Base-by-base conservation (phyloP, 2,113 vertebrate genomes). In the Pipa parva region DNA sequence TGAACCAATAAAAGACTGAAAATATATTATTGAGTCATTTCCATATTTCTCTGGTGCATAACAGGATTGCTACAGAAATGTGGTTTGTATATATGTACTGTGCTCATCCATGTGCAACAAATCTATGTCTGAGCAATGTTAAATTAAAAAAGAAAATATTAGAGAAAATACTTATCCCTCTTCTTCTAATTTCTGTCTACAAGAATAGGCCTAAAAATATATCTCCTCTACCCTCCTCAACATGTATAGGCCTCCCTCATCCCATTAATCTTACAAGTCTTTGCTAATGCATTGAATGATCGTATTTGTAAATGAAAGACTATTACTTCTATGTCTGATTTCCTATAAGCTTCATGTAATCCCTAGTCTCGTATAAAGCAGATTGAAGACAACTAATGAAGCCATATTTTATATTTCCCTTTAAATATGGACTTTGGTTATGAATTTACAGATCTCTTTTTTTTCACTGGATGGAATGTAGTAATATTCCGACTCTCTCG, bases 201-300 rank as follows among this genome's bases (percentile, higher is more conserved):
- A 61, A 61, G 48, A 70, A 61, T 45, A 52, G 66, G 31, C 66
- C 49, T 70, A 61, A 70, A 69, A 61, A 61, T 51, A 36, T 26
- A 61, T 61, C 42, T 58, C 24, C 31, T 20, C 3, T 33, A 10
- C 10, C 20, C 57, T 20, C 48, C 22, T 29, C 37, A 29, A 24
- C 25, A 37, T 60, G 56, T 58, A 45, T 26, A 22, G 57, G 31
- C 52, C 56, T 70, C 36, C 54, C 26, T 52, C 57, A 48, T 61
- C 57, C 45, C 49, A 70, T 70, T 70, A 70, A 70, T 70, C 66
- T 70, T 54, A 61, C 61, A 70, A 70, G 58, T 61, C 66, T 61
- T 48, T 21, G 56, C 49, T 70, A 70, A 60, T 70, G 66, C 66
- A 70, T 61, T 61, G 66, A 70, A 60, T 70, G 58, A 59, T 33